phyloP scores from a whole-genome alignment of 2,113 vertebrate genomes.

The Ageneiosus marmoratus region DNA sequence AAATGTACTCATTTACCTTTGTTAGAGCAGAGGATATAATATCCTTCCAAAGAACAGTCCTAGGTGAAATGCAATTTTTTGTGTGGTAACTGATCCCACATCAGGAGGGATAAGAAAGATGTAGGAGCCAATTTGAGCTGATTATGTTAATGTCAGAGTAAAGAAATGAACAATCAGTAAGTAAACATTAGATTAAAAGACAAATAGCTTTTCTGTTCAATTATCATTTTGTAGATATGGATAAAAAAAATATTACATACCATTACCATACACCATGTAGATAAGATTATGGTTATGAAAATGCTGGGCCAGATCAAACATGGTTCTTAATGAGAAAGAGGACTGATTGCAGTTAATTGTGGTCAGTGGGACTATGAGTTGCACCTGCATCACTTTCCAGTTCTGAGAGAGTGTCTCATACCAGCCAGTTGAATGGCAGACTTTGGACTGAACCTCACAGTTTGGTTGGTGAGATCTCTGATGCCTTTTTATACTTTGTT shows the following conservation, averaged over 20 bases:
- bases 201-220: conserved; percentile 38
- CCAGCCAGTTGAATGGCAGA: conserved; percentile 46
- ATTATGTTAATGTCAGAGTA: conserved; percentile 11
- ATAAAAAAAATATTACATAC: conserved; percentile 50
- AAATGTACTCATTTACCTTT: conserved; percentile 29
- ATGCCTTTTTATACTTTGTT: conserved; percentile 52
- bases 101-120: conserved; percentile 11
- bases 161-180: conserved; percentile 31
- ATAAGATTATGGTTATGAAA: conserved; percentile 60
- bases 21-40: conserved; percentile 29
- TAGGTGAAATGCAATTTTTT: background rate
- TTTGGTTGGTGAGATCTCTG: conserved; percentile 61
- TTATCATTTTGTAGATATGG: conserved; percentile 53
- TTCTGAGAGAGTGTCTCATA: conserved; percentile 37
- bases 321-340: conserved; percentile 38
- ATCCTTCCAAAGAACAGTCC: conserved; percentile 12
- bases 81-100: background rate
- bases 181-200: conserved; percentile 30
- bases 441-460: conserved; percentile 62
- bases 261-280: conserved; percentile 37
- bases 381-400: conserved; percentile 59
- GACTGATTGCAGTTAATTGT: conserved; percentile 56
- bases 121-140: conserved; percentile 8
- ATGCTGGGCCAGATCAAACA: conserved; percentile 42
- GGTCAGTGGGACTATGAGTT: conserved; percentile 60